These are phyloP conservation scores for Pherbina coryleti DNA, from an alignment of 2,888 invertebrate genomes.

Conservation along the genomic window DNA sequence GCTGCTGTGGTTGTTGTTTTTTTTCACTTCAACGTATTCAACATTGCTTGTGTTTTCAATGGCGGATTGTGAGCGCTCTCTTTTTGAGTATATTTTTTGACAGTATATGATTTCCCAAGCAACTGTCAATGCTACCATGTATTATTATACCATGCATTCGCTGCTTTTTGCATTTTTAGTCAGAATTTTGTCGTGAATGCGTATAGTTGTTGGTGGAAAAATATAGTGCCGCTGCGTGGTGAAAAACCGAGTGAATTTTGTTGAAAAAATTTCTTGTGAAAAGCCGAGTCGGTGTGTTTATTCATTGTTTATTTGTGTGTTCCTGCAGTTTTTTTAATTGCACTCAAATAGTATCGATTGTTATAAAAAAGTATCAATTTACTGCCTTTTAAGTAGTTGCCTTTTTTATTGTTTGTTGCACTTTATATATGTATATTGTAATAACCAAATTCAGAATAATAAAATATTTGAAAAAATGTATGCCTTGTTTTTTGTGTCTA, in stretches of 20 bases:
- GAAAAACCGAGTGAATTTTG: conserved; percentile 5
- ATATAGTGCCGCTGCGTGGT: background rate
- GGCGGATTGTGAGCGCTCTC: no score
- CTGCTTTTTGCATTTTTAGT: conserved; percentile 18
- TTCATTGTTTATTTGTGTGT: background rate
- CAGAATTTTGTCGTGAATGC: conserved; percentile 25
- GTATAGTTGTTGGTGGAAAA: background rate
- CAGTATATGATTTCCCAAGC: no score
- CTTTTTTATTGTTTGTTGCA: background rate
- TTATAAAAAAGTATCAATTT: conserved; percentile 5
- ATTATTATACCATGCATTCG: no score
- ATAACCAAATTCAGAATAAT: background rate
- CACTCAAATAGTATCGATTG: conserved; percentile 8
- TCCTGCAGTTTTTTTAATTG: background rate
- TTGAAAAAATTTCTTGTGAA: conserved; percentile 14
- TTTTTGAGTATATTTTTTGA: no score
- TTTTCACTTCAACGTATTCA: no score
- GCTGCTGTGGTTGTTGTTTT: no score
- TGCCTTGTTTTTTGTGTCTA: conserved; percentile 25
- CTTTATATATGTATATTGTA: background rate
- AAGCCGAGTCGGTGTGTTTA: conserved; percentile 29
- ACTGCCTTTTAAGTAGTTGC: background rate
- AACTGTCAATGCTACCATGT: no score
- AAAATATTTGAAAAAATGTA: background rate
- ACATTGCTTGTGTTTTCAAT: no score